These are phyloP conservation scores for Brachypterus glaber DNA, from an alignment of 2,888 invertebrate species.

Conservation along the genomic window DNA sequence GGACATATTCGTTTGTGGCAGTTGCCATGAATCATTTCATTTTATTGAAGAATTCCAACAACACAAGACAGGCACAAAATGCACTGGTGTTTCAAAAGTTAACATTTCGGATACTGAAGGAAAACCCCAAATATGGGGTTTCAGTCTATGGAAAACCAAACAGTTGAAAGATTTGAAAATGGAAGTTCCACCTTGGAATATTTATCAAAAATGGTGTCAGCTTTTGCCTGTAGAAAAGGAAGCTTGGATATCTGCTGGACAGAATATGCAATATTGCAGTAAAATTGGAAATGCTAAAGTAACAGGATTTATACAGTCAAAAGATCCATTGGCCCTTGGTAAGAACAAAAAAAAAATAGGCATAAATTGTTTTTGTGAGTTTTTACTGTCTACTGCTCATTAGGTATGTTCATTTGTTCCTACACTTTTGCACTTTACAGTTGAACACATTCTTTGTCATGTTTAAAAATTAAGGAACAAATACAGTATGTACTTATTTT, in stretches of 20 bases:
- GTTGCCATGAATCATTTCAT: slow-evolving; percentile 70
- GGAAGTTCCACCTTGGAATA: slow-evolving; percentile 58
- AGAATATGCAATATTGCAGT: slow-evolving; percentile 62
- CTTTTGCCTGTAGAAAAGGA: slow-evolving; percentile 64
- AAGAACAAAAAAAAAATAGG: slow-evolving; percentile 15
- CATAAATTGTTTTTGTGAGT: not conserved
- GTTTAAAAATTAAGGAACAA: too few relatives aligned
- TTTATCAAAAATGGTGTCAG: slow-evolving; percentile 77
- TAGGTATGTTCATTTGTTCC: too few relatives aligned
- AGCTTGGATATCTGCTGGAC: slow-evolving; percentile 72
- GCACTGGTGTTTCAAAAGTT: slow-evolving; percentile 17
- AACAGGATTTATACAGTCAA: slow-evolving; percentile 36
- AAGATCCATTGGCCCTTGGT: slow-evolving; percentile 24
- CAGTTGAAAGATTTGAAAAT: slow-evolving; percentile 44
- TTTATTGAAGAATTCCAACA: slow-evolving; percentile 70
- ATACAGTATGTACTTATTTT: slow-evolving; percentile 11
- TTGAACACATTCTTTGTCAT: too few relatives aligned
- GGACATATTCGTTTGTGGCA: slow-evolving; percentile 77
- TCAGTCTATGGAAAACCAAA: slow-evolving; percentile 67
- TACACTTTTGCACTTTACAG: too few relatives aligned
- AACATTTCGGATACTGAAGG: slow-evolving; percentile 60
- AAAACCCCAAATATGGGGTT: slow-evolving; percentile 73
- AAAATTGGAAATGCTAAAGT: slow-evolving; percentile 60
- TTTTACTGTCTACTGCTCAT: slow-evolving; percentile 4
- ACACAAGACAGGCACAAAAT: slow-evolving; percentile 51